These are phyloP conservation scores for Gasterosteus nipponicus DNA, from an alignment of 2,113 vertebrate species.

Conservation along the genomic window DNA sequence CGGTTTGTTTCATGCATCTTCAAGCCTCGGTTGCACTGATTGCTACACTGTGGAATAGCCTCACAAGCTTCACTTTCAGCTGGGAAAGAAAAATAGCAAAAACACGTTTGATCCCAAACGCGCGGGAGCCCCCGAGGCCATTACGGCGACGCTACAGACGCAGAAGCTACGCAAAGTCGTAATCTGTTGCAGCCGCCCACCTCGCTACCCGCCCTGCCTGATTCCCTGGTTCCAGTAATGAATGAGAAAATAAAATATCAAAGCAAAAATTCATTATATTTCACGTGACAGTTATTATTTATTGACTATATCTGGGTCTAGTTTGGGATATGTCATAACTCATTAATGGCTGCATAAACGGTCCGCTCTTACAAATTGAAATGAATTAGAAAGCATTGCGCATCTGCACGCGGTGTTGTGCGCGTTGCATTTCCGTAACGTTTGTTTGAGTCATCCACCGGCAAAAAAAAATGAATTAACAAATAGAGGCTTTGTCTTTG, in stretches of 20 bases:
- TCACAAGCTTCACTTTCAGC: constrained; percentile 67
- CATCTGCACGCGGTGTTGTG: neutral
- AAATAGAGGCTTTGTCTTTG: neutral
- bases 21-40: constrained; percentile 76
- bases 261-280: constrained; percentile 51
- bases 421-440: neutral
- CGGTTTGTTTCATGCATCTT: constrained; percentile 76
- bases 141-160: constrained; percentile 51
- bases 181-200: constrained; percentile 32
- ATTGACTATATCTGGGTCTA: constrained; percentile 43
- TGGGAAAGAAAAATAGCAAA: constrained; percentile 44
- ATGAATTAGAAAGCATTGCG: constrained; percentile 15
- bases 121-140: constrained; percentile 51
- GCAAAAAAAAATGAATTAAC: constrained; percentile 29
- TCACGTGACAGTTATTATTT: constrained; percentile 43
- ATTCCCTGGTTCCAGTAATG: constrained; percentile 52
- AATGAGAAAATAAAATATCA: constrained; percentile 57
- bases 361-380: constrained; percentile 34
- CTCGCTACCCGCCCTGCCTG: neutral
- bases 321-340: constrained; percentile 21
- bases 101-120: constrained; percentile 47
- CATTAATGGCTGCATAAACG: constrained; percentile 40
- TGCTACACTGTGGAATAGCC: constrained; percentile 77
- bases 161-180: constrained; percentile 52
- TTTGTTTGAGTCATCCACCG: constrained; percentile 14